Percentiles rank a stretch among this genome's conserved stretches.
Evolutionary conservation across 2,888 invertebrate genomes (phyloP).

Genomic region (Melanchra persicariae): DNA sequence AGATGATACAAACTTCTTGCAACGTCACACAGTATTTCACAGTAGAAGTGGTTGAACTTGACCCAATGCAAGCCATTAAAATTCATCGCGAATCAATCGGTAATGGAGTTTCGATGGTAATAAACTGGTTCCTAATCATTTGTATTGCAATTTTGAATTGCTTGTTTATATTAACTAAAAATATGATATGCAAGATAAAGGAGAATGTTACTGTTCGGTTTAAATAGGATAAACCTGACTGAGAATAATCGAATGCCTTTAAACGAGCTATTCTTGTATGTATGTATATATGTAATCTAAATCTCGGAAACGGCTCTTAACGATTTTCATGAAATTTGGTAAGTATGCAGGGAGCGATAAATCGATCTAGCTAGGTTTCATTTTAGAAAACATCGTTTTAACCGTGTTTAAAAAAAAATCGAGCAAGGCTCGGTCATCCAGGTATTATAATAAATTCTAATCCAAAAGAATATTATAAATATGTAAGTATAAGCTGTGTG

Average conservation of each 20-base stretch:
- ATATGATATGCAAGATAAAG: background rate
- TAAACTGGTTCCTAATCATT: constrained; percentile 28
- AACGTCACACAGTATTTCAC: constrained; percentile 57
- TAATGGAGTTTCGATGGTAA: constrained; percentile 64
- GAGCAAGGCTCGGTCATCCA: too few relatives aligned
- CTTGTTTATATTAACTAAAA: constrained; percentile 12
- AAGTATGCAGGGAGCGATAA: too few relatives aligned
- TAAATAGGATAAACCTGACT: background rate
- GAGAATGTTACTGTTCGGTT: too few relatives aligned
- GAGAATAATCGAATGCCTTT: too few relatives aligned
- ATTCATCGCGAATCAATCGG: constrained; percentile 52
- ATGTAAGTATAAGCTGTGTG: too few relatives aligned
- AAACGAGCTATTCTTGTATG: too few relatives aligned
- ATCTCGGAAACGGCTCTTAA: too few relatives aligned
- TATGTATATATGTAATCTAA: too few relatives aligned
- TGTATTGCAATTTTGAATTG: constrained; percentile 50
- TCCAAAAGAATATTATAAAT: background rate
- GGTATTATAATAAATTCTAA: background rate
- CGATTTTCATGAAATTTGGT: too few relatives aligned
- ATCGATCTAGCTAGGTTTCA: too few relatives aligned
- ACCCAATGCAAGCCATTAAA: constrained; percentile 66
- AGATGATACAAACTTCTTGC: constrained; percentile 17
- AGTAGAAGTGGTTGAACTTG: constrained; percentile 71
- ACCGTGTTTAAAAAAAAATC: too few relatives aligned
- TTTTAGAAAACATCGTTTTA: too few relatives aligned